phyloP scores from a whole-genome alignment of 2,888 invertebrate species.

The Corbicula japonica region DNA sequence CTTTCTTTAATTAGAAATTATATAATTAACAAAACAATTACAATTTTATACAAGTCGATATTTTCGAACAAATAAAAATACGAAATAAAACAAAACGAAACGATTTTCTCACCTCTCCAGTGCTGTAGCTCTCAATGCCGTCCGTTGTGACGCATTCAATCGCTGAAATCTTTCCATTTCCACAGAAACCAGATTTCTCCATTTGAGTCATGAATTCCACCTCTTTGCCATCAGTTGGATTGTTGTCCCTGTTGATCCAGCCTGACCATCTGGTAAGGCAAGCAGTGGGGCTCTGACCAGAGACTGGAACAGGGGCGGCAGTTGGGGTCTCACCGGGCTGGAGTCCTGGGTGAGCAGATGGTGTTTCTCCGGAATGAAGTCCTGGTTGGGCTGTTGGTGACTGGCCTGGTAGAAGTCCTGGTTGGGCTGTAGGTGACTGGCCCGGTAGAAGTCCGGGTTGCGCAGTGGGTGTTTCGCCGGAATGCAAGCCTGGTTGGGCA shows the following conservation, averaged over 20 bases:
- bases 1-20: too few relatives aligned
- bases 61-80: too few relatives aligned
- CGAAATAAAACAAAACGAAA: too few relatives aligned
- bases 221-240: conserved; percentile 68
- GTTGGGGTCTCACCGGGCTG: conserved; percentile 39
- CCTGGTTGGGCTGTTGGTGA: conserved; percentile 51
- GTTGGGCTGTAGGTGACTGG: conserved; percentile 33
- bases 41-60: too few relatives aligned
- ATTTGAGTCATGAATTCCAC: conserved; percentile 65
- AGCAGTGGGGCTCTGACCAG: conserved; percentile 1
- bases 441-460: conserved; percentile 37
- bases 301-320: conserved; percentile 28
- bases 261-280: conserved; percentile 68
- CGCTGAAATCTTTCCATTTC: conserved; percentile 74
- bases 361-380: conserved; percentile 25
- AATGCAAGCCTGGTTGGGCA: conserved; percentile 18
- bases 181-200: conserved; percentile 72
- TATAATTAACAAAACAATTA: too few relatives aligned
- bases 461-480: conserved; percentile 48
- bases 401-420: conserved; percentile 10
- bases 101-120: conserved; percentile 76
- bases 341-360: conserved; percentile 52
- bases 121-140: conserved; percentile 67
- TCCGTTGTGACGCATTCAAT: conserved; percentile 79
- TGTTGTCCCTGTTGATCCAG: conserved; percentile 77